Evolutionary conservation across 1,140 invertebrate species (phyloP), one percentile per base, ranked within the genome.

Genomic region (Panonychus citri): DNA sequence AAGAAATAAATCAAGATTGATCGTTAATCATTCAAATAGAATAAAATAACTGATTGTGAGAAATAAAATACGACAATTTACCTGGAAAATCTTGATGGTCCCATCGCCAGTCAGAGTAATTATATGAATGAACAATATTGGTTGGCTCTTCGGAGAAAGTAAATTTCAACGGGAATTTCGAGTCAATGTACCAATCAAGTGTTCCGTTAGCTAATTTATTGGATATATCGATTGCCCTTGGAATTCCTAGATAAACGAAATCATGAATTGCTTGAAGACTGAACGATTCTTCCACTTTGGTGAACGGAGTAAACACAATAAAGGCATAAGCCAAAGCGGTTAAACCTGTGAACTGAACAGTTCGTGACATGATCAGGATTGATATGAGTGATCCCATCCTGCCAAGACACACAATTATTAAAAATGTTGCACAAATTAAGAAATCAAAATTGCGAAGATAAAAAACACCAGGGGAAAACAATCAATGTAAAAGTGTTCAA

Each of bases 241-340:
- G 34, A 26, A 74, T 71, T 57, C 80, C 75, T 66, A 89, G 79
- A 71, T 89, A 94, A 17, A 98, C 73, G 62, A 98, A 76, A 74
- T 99, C 95, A 73, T 99, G 95, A 68, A 84, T 85, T 15, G 95
- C 94, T 75, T 98, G 87, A 24, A 96, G 74, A 72, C 96, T 97
- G 66, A 99, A 99, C 72, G 90, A 97, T 75, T 99, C 95, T 72
- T 99, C 94, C 12, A 99, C 94, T 82, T 98, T 99, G 1, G 90
- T 97, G 67, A 83, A 96, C 48, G 94, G 93, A 67, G 42, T 43
- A 37, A 60, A 46, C n/a, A n/a, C 15, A 21, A 46, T 19, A 19
- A n/a, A 46, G 15, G 21, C n/a, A 26, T 40, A 27, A 13, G 52
- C 21, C 26, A 55, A 39, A 1, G 46, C 48, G 5, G 27, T 21